Percentiles rank a stretch among this genome's conserved stretches.
Conservation (phyloP, 2,888 invertebrate species). For the Oligia strigilis region DNA sequence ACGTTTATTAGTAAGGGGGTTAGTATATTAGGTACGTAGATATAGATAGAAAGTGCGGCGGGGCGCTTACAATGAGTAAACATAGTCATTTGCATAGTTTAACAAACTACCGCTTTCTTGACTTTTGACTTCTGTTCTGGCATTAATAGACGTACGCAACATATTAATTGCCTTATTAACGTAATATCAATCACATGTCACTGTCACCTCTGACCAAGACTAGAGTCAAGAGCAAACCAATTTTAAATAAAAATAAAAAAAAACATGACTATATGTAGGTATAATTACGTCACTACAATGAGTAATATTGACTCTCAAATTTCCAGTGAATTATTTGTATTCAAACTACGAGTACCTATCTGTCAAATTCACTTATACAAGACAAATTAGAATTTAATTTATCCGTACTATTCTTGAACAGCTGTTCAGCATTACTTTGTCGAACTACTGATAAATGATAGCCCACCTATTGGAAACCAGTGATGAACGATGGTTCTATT, state of each 20-base stretch:
- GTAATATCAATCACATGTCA: slow-evolving; percentile 7
- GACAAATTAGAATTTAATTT: slow-evolving; percentile 57
- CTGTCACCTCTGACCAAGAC: no score
- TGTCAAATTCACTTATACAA: slow-evolving; percentile 45
- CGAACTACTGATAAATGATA: slow-evolving; percentile 64
- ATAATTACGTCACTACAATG: slow-evolving; percentile 10
- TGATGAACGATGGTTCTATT: slow-evolving; percentile 67
- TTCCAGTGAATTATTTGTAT: slow-evolving; percentile 26
- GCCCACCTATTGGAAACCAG: slow-evolving; percentile 59
- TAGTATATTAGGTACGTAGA: no score
- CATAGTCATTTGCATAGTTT: slow-evolving; percentile 33
- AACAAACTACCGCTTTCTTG: slow-evolving; percentile 39
- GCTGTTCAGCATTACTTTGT: slow-evolving; percentile 59
- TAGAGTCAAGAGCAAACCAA: no score
- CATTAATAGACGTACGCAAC: slow-evolving; percentile 5
- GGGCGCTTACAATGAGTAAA: slow-evolving; percentile 21
- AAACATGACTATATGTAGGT: background rate
- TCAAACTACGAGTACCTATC: slow-evolving; percentile 11
- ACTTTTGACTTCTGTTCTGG: slow-evolving; percentile 32
- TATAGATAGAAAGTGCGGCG: background rate
- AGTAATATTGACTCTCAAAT: slow-evolving; percentile 26
- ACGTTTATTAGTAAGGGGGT: no score
- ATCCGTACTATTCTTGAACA: slow-evolving; percentile 52
- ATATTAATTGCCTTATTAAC: slow-evolving; percentile 10
- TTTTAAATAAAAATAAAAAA: no score